Conservation (phyloP, 2,113 vertebrate species). For the Plestiodon gilberti region DNA sequence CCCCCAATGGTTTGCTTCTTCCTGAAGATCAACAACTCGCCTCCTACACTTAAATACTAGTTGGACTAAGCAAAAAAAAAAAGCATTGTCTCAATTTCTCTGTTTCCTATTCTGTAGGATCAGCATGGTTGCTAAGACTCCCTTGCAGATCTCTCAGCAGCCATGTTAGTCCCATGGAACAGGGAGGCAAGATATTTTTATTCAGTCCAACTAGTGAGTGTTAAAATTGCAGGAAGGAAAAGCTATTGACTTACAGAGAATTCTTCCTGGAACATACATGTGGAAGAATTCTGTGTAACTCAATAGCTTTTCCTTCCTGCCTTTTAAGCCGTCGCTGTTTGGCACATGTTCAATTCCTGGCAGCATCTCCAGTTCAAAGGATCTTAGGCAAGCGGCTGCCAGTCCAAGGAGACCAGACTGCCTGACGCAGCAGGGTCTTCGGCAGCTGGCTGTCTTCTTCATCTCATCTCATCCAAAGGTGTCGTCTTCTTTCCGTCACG, state of each 20-base stretch:
- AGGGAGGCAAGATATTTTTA: not conserved
- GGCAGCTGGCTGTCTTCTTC: no score
- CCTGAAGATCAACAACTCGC: not conserved
- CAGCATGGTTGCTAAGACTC: not conserved
- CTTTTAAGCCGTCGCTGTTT: not conserved
- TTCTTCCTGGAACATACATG: not conserved
- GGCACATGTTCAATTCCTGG: not conserved
- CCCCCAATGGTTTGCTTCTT: not conserved
- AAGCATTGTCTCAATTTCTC: not conserved
- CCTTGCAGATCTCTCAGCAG: not conserved
- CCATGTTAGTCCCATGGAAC: not conserved
- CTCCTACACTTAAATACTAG: not conserved
- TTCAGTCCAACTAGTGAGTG: no score
- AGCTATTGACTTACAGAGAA: not conserved
- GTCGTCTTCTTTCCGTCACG: no score
- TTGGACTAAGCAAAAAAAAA: not conserved
- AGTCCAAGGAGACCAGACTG: no score
- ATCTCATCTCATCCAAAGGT: no score
- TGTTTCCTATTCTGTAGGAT: not conserved
- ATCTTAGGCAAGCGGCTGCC: no score
- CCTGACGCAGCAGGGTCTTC: no score
- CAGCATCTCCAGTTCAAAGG: no score
- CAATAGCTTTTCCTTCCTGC: no score
- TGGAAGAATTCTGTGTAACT: not conserved
- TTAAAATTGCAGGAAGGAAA: not conserved